phyloP scores from a whole-genome alignment of 35 echinoderm and acorn worm species.

The Hemicentrotus pulcherrimus region DNA sequence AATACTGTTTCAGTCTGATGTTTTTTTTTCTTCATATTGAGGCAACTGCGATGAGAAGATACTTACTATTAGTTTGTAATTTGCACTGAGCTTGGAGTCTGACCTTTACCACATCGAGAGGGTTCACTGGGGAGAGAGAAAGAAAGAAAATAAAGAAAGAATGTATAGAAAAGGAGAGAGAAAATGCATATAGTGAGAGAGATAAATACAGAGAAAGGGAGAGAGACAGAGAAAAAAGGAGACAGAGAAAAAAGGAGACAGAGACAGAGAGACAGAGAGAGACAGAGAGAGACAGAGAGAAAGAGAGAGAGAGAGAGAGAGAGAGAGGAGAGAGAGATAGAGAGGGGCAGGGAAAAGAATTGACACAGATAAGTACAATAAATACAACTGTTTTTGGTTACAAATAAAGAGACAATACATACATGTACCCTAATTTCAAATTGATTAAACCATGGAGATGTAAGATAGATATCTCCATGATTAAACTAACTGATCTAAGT shows the following conservation, averaged over 20 bases:
- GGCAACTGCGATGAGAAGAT: not conserved
- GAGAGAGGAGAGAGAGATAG: not conserved
- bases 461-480: no score
- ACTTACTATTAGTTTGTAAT: not conserved
- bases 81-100: slow-evolving; percentile 75
- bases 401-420: no score
- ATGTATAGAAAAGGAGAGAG: not conserved
- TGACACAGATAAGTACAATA: no score
- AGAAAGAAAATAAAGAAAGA: not conserved
- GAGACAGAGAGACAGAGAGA: not conserved
- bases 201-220: no score
- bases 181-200: not conserved
- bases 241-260: not conserved
- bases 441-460: no score
- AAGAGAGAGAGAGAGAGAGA: not conserved
- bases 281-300: not conserved
- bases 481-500: no score
- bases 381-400: no score
- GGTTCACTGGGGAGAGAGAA: slow-evolving; percentile 67
- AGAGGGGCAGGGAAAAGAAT: not conserved
- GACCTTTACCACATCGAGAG: slow-evolving; percentile 78
- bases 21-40: no score
- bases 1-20: no score
- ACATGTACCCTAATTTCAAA: no score
- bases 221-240: not conserved